These are phyloP conservation scores for Belonocnema kinseyi DNA, from an alignment of 1,140 invertebrate species.

Conservation along the genomic window DNA sequence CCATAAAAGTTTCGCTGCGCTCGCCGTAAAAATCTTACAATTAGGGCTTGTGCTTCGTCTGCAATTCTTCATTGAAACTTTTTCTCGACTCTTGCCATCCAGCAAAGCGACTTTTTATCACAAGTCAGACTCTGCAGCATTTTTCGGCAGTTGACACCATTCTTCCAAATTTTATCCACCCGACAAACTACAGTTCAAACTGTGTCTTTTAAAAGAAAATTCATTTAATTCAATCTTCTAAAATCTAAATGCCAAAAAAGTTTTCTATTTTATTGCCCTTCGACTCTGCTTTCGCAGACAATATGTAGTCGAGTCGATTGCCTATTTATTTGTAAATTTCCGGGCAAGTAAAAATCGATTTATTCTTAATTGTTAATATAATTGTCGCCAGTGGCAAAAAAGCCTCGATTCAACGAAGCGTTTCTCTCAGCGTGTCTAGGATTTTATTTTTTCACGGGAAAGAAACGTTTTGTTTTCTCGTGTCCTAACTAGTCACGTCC, in stretches of 20 bases:
- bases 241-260: neutral
- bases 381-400: neutral
- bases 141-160: neutral
- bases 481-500: slow-evolving; percentile 19
- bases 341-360: neutral
- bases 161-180: neutral
- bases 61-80: slow-evolving; percentile 13
- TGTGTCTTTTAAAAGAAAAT: neutral
- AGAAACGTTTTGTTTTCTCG: slow-evolving; percentile 15
- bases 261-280: neutral
- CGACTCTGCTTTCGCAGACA: neutral
- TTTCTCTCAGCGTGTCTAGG: neutral
- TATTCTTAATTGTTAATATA: neutral
- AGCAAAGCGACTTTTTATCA: slow-evolving; percentile 7
- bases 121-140: neutral
- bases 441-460: slow-evolving; percentile 7
- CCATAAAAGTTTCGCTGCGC: slow-evolving; percentile 9
- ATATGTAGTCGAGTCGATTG: slow-evolving; percentile 4
- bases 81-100: slow-evolving; percentile 4
- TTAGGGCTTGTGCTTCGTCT: slow-evolving; percentile 1
- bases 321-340: slow-evolving; percentile 19
- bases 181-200: neutral
- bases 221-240: neutral
- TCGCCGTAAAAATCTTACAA: neutral
- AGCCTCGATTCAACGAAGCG: neutral